Evolutionary conservation across 2,113 vertebrate species (phyloP).

Genomic region (Actenoides lindsayi): DNA sequence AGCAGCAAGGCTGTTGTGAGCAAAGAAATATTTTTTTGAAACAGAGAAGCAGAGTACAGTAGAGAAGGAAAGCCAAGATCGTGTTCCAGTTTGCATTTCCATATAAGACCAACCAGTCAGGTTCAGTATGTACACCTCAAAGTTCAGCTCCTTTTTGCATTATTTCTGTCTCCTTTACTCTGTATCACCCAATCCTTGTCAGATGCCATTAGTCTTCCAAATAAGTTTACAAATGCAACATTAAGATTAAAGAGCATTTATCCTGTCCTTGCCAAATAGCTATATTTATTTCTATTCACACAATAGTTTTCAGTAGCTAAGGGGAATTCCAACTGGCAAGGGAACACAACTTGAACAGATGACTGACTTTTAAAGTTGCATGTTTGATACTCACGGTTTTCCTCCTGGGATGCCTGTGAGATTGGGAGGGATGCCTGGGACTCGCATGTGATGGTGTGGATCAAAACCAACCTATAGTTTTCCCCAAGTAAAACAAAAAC

Average conservation of each 20-base stretch:
- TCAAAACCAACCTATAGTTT: constrained; percentile 86
- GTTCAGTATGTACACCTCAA: background rate
- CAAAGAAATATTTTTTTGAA: constrained; percentile 28
- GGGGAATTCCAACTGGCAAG: background rate
- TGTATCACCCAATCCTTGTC: background rate
- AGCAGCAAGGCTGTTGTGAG: constrained; percentile 30
- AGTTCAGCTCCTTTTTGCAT: background rate
- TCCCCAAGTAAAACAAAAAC: constrained; percentile 57
- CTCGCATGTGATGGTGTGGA: constrained; percentile 88
- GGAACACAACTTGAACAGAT: constrained; percentile 17
- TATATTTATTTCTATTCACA: background rate
- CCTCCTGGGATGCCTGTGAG: constrained; percentile 87
- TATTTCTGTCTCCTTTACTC: background rate
- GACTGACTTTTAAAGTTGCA: constrained; percentile 30
- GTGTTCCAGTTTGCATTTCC: constrained; percentile 11
- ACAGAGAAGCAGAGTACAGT: background rate
- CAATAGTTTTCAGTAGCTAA: background rate
- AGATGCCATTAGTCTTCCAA: background rate
- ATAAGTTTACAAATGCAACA: constrained; percentile 35
- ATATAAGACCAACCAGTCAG: background rate
- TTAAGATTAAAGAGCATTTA: background rate
- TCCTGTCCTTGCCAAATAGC: background rate
- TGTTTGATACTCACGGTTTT: constrained; percentile 84
- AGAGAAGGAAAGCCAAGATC: constrained; percentile 10
- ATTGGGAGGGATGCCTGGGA: constrained; percentile 85